Evolutionary conservation across 2,113 vertebrate species (phyloP).

Genomic region (rat (Rattus norvegicus)): GRCr8 NC_086035.1:52606001-52606500

Average conservation of each 20-base stretch:
- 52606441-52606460: not conserved
- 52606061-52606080: constrained; percentile 25
- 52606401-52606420: not conserved
- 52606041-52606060: constrained; percentile 39
- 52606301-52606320: not conserved
- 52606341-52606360: not conserved
- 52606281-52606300: not conserved
- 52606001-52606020: constrained; percentile 75
- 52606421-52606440: not conserved
- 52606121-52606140: constrained; percentile 54
- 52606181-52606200: constrained; percentile 15
- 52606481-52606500: not conserved
- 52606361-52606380: constrained; percentile 41
- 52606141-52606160: constrained; percentile 20
- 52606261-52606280: not conserved
- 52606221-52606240: not conserved
- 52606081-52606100: constrained; percentile 59
- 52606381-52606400: not conserved
- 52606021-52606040: constrained; percentile 74
- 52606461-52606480: not conserved
- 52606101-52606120: constrained; percentile 62
- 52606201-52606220: not conserved
- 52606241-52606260: not conserved
- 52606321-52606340: not conserved
- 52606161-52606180: constrained; percentile 38